Evolutionary conservation across 2,113 vertebrate species (phyloP).

Genomic region (Proterorhinus semilunaris): DNA sequence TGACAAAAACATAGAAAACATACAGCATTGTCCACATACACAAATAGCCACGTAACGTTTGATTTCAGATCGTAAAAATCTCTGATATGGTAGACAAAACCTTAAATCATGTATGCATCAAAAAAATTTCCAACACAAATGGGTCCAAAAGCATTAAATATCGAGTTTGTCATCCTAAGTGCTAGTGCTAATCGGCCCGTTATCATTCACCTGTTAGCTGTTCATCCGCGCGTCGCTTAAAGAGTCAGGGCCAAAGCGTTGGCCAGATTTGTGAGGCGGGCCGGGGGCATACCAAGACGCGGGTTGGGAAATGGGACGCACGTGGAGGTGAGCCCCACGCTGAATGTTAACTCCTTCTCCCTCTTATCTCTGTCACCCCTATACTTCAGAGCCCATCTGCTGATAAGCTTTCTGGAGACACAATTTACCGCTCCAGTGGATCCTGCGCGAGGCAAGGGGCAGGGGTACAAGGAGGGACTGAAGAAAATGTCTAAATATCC

Average conservation of each 20-base stretch:
- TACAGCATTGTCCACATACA: too few species aligned
- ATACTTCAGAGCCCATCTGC: constrained; percentile 8
- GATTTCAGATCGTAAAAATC: too few species aligned
- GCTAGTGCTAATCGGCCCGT: too few species aligned
- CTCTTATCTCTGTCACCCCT: constrained; percentile 19
- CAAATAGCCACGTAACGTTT: too few species aligned
- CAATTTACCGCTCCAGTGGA: constrained; percentile 39
- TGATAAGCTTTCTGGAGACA: constrained; percentile 39
- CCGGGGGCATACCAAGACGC: not conserved
- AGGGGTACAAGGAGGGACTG: not conserved
- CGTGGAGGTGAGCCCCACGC: not conserved
- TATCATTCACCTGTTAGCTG: not conserved
- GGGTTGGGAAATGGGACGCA: constrained; percentile 10
- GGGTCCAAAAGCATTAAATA: too few species aligned
- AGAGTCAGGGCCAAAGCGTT: not conserved
- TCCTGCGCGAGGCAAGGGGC: constrained; percentile 19
- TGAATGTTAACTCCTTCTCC: constrained; percentile 21
- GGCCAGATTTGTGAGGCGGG: not conserved
- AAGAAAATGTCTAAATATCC: not conserved
- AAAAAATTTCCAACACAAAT: too few species aligned
- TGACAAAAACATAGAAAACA: too few species aligned
- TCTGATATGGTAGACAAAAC: too few species aligned
- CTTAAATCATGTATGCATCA: too few species aligned
- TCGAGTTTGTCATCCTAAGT: too few species aligned
- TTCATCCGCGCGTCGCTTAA: not conserved